Conservation (phyloP, 2,113 vertebrate genomes). For the Callithrix jacchus region DNA sequence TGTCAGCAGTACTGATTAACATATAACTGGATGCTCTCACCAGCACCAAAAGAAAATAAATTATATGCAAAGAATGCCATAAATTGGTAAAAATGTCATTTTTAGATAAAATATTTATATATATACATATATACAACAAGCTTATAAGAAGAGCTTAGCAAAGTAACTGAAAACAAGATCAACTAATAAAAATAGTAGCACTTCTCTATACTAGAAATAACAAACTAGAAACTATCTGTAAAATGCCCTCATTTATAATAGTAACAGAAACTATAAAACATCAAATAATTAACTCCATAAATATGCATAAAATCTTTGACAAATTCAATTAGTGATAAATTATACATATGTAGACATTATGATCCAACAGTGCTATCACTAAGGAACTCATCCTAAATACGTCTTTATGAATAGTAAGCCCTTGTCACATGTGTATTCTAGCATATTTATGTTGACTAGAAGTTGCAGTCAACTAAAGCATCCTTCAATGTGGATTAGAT, state of each 20-base stretch:
- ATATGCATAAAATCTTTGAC: constrained; percentile 12
- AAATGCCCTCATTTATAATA: neutral
- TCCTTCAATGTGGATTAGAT: neutral
- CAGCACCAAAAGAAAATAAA: neutral
- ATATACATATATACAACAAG: neutral
- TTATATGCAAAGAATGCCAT: neutral
- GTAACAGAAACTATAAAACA: neutral
- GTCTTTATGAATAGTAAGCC: neutral
- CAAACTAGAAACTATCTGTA: neutral
- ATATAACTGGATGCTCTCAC: neutral
- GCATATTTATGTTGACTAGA: neutral
- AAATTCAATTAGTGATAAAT: neutral
- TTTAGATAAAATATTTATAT: neutral
- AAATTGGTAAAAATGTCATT: neutral
- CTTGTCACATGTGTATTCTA: neutral
- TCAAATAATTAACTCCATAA: neutral
- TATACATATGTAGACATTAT: neutral
- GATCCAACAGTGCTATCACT: neutral
- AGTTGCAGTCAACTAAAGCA: neutral
- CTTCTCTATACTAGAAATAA: neutral
- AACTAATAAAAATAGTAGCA: neutral
- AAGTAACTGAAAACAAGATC: neutral
- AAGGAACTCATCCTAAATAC: neutral
- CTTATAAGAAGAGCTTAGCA: neutral
- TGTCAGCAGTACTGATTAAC: neutral